Base-by-base conservation (phyloP, 2,888 invertebrate species). In the Deilephila porcellus region DNA sequence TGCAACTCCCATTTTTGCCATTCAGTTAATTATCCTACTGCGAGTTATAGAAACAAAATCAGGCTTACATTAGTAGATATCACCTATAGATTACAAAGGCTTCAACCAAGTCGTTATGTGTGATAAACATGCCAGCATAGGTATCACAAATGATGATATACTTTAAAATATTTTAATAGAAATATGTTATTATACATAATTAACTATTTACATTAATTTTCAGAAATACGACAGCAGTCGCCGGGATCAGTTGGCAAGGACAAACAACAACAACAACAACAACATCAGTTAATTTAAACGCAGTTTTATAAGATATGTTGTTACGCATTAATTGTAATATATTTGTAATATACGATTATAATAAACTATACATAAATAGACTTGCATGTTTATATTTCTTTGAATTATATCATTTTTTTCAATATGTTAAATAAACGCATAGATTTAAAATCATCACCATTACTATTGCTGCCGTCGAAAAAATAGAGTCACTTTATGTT, bases 141-240 rank as follows among this genome's bases (percentile, higher is more conserved):
- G n/a, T n/a, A n/a, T n/a, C n/a, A n/a, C n/a, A n/a, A n/a, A n/a
- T n/a, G n/a, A 37, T 8, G 2, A 37, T 37, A 70, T 73, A 62
- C 64, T 76, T 67, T 72, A n/a, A n/a, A 25, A 25, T 25, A 25
- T 25, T 1, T 25, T 32, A 5, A 32, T 32, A 32, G 32, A 32
- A 67, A 63, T 73, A 73, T 63, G 73, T 64, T 11, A 32, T 53
- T 45, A 25, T n/a, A 3, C 11, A 37, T 14, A 64, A 73, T 70
- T 72, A 67, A 73, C 71, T 8, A 5, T 20, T n/a, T 19, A 7
- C 56, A 37, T 74, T 78, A 77, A 75, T 74, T 88, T 84, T 60
- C 89, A 90, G 90, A 86, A 86, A 77, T 83, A 85, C 17, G 80
- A 80, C 64, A 77, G 79, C 67, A 80, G 78, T 70, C 79, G 79